Evolutionary conservation across 2,888 invertebrate genomes (phyloP), one percentile per base, ranked within the genome.

Genomic region (Gnatocerus cornutus): DNA sequence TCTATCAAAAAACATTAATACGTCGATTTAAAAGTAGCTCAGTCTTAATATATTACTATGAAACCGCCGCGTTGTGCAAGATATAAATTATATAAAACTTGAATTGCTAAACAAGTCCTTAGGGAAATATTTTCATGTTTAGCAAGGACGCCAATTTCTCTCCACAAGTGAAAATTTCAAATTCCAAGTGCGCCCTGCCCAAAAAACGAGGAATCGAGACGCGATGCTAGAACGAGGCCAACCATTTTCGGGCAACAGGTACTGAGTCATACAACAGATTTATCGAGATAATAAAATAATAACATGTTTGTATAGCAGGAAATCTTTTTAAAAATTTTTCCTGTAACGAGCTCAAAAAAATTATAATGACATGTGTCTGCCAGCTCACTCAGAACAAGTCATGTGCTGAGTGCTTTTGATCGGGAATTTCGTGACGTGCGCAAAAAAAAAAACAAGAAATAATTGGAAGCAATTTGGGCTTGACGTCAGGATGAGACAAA

Each of bases 131-230:
- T 41, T 43, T 53, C 43, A 41, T 53, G 53, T 10, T 27, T 41
- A 39, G 27, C 63, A 63, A 63, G 63, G 63, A n/a, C 63, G 61
- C 33, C 39, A 63, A 63, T 63, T 63, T 63, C 63, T 53, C 63
- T 53, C 29, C 29, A n/a, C n/a, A 9, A 6, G 46, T 21, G 29
- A 16, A 16, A 14, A 13, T 33, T 33, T 52, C 13, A 52, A 33
- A 33, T 33, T 10, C 10, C 12, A 13, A 12, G 12, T 13, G 10
- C 12, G 14, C 55, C 55, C 14, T 39, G 21, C 27, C 41, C 21
- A 55, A 55, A 55, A n/a, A 27, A 52, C 33, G 10, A 50, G 12
- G 33, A 52, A 52, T 12, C 7, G 41, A 41, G 6, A 41, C 13
- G 6, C 33, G 3, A 33, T 7, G 6, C n/a, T 56, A 41, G 41